Conservation (phyloP, 2,888 invertebrate genomes). For the Tipula helvola region DNA sequence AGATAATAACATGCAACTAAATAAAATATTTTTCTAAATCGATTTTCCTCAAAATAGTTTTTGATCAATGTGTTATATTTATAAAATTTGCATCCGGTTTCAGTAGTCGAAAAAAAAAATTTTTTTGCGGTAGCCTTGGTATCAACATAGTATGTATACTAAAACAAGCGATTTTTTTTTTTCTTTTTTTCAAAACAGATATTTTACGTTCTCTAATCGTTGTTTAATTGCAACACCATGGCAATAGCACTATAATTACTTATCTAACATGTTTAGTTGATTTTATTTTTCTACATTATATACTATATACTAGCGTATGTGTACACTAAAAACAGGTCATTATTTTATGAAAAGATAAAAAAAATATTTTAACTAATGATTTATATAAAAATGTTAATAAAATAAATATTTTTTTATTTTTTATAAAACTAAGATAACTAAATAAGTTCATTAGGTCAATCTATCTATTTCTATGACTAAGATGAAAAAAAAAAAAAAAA, state of each 20-base stretch:
- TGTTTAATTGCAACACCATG: background rate
- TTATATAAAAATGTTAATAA: background rate
- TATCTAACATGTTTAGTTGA: background rate
- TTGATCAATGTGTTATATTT: background rate
- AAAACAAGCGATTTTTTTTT: background rate
- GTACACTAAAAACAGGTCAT: background rate
- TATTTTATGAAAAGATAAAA: background rate
- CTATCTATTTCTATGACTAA: slow-evolving; percentile 4
- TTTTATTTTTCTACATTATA: background rate
- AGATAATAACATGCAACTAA: background rate
- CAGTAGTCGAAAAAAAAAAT: background rate
- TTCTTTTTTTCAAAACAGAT: background rate
- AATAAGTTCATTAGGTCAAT: background rate
- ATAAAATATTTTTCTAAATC: background rate
- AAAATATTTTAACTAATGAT: background rate
- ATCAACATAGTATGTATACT: background rate
- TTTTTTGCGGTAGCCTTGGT: background rate
- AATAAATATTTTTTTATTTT: background rate
- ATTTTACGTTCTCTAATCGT: background rate
- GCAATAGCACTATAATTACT: background rate
- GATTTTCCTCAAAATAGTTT: background rate
- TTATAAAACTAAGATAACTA: background rate
- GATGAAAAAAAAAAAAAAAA: background rate
- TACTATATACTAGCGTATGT: background rate
- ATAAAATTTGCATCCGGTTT: background rate